Evolutionary conservation across 2,113 vertebrate species (phyloP), one percentile per base, ranked within the genome.

Genomic region (Zingel zingel): DNA sequence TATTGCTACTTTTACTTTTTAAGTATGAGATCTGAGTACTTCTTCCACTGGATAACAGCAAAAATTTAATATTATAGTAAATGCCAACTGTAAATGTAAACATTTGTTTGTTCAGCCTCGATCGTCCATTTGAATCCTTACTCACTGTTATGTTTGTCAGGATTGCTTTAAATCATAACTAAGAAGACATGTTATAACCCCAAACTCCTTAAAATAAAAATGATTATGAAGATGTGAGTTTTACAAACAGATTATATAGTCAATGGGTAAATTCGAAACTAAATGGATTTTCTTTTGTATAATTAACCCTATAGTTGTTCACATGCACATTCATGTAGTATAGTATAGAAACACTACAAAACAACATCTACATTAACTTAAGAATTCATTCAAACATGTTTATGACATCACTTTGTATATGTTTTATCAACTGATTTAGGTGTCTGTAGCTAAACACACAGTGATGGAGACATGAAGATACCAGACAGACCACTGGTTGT

Each of bases 401-500:
- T 58, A 4, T 70, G 33, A 69, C 16, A 6, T 45, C 10, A 25
- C 19, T 62, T 33, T 70, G 6, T 51, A 3, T 54, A 33, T 0
- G 48, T 64, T 74, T 71, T 48, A 69, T 51, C 43, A 23, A 1
- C 62, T 25, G 7, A 64, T 79, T 18, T 63, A n/a, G 18, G 56
- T 36, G 13, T 58, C 3, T 27, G 39, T 9, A 50, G 39, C 63
- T 2, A 47, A 64, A 48, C n/a, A 50, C 53, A 33, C 11, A 25
- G 19, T 25, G 59, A 68, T 59, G 66, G 39, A 57, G 56, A 74
- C 25, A 43, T 21, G 9, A 10, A 61, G 23, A 19, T 18, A 53
- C 43, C 47, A 70, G 75, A 10, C 27, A 45, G n/a, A 43, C 21
- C 33, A 3, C 18, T 76, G n/a, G 36, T 45, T 33, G 18, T 27